phyloP scores from a whole-genome alignment of 2,113 vertebrate species.

The Pterocles orientalis region DNA sequence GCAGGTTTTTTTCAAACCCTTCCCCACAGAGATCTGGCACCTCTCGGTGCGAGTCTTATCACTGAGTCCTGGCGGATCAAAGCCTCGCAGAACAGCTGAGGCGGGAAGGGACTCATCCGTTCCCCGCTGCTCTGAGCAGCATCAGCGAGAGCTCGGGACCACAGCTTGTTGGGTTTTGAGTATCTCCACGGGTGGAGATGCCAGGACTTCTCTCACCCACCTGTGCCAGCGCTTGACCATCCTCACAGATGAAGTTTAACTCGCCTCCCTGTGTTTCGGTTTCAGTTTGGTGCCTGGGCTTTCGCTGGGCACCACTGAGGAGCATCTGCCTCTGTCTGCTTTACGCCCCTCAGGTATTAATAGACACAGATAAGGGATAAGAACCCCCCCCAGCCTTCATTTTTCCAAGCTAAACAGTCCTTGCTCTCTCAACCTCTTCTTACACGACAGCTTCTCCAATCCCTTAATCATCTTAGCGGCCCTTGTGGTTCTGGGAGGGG shows the following conservation, averaged over 20 bases:
- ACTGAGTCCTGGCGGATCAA: not conserved
- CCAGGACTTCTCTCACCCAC: not conserved
- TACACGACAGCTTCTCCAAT: not conserved
- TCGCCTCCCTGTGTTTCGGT: not conserved
- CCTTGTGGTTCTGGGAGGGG: not conserved
- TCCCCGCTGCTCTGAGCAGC: not conserved
- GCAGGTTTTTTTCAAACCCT: not conserved
- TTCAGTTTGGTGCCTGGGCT: not conserved
- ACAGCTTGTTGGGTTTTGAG: not conserved
- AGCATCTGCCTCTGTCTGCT: not conserved
- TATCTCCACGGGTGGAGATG: not conserved
- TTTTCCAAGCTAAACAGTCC: not conserved
- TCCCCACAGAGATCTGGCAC: not conserved
- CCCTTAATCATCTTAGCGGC: slow-evolving; percentile 1
- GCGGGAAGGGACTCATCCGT: not conserved
- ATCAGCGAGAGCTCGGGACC: not conserved
- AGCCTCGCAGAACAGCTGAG: not conserved
- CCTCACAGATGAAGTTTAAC: not conserved
- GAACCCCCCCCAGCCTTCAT: not conserved
- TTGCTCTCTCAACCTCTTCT: not conserved
- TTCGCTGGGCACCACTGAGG: not conserved
- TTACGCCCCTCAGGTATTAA: not conserved
- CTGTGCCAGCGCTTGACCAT: not conserved
- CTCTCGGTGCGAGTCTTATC: not conserved
- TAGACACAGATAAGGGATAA: not conserved